Conservation (phyloP, 2,797 vertebrate species). For the Sebastes aleutianus region DNA sequence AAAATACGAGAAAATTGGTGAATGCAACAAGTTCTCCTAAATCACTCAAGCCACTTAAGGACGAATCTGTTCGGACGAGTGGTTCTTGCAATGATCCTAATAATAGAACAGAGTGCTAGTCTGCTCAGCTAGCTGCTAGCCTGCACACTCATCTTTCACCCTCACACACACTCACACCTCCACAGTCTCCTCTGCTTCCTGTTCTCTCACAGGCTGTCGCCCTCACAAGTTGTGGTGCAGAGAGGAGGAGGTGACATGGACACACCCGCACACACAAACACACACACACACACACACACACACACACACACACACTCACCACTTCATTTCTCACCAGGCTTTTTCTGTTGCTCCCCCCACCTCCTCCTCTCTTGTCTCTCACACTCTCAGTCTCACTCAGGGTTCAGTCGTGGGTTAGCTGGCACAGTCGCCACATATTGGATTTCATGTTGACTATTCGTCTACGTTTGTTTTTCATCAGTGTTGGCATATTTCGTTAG, state of each 20-base stretch:
- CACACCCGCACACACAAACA: conserved; percentile 24
- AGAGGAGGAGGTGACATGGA: conserved; percentile 56
- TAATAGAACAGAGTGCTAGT: conserved; percentile 44
- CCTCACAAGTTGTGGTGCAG: conserved; percentile 59
- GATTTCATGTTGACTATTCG: conserved; percentile 39
- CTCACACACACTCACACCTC: conserved; percentile 37
- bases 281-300: conserved; percentile 27
- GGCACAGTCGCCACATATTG: conserved; percentile 49
- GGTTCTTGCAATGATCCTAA: conserved; percentile 19
- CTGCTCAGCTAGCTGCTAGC: conserved; percentile 36
- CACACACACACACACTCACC: conserved; percentile 28
- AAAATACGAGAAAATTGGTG: not conserved
- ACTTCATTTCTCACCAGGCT: conserved; percentile 65
- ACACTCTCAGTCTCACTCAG: conserved; percentile 48
- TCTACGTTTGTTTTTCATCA: conserved; percentile 29
- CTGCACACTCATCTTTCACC: conserved; percentile 37
- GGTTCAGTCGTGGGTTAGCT: conserved; percentile 65
- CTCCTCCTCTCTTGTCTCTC: conserved; percentile 40
- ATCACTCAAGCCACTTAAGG: not conserved
- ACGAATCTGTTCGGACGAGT: not conserved
- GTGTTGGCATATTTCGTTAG: conserved; percentile 6
- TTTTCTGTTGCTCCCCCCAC: conserved; percentile 53
- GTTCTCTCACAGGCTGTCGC: conserved; percentile 66
- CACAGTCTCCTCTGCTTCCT: conserved; percentile 66
- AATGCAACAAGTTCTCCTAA: not conserved